phyloP scores from a whole-genome alignment of 2,888 invertebrate genomes.

The Acanthopleura granulata region DNA sequence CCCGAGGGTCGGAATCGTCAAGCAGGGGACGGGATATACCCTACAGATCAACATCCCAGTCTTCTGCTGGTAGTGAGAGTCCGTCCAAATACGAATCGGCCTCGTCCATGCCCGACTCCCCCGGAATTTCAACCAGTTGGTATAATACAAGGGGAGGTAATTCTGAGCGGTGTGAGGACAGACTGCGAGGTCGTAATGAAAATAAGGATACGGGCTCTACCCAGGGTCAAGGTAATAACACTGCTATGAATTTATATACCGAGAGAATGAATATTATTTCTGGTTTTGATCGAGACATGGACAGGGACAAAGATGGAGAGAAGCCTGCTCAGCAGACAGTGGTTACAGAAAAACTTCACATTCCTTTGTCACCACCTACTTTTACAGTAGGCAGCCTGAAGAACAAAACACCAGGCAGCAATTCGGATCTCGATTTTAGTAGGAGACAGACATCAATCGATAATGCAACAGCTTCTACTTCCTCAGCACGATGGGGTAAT shows the following conservation, averaged over 20 bases:
- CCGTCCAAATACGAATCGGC: background rate
- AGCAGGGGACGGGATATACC: background rate
- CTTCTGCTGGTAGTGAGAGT: background rate
- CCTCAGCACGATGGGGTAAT: too few relatives aligned
- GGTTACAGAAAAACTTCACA: background rate
- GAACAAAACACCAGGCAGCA: too few relatives aligned
- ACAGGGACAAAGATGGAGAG: background rate
- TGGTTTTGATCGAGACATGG: background rate
- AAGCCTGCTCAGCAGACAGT: background rate
- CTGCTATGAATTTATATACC: conserved; percentile 11
- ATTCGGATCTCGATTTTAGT: too few relatives aligned
- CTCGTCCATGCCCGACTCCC: background rate
- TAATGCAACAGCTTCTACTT: too few relatives aligned
- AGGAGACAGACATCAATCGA: too few relatives aligned
- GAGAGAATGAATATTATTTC: conserved; percentile 15
- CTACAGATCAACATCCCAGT: background rate
- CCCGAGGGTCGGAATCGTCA: background rate
- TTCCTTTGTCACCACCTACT: conserved; percentile 7
- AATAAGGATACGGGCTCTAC: background rate
- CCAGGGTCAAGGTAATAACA: background rate
- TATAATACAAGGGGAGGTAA: background rate
- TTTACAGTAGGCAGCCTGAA: background rate
- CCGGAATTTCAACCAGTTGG: background rate
- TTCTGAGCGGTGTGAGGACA: background rate
- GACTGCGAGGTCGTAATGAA: background rate